Conservation (phyloP, 30 jellyfish, hydroid and myxozoan species). For the Sanderia malayensis region DNA sequence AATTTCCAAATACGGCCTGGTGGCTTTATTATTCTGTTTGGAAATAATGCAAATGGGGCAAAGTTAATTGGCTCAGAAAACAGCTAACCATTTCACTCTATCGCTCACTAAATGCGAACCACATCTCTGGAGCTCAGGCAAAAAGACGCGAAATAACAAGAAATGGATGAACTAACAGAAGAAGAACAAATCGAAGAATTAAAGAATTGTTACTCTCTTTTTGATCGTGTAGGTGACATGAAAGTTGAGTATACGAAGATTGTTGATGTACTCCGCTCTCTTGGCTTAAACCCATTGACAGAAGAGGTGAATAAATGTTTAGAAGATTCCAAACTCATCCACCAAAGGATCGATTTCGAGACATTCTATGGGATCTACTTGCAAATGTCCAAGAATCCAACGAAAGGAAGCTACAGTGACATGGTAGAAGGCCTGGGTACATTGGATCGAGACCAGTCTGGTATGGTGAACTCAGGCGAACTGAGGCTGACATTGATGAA, state of each 20-base stretch:
- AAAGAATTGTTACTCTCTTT: slow-evolving; percentile 80
- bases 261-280: slow-evolving; percentile 80
- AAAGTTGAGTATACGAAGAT: slow-evolving; percentile 62
- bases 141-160: too few relatives aligned
- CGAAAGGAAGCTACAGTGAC: slow-evolving; percentile 78
- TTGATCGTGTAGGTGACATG: slow-evolving; percentile 83
- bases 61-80: too few relatives aligned
- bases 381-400: slow-evolving; percentile 73
- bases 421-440: slow-evolving; percentile 95
- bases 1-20: too few relatives aligned
- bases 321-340: slow-evolving; percentile 70
- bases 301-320: slow-evolving; percentile 69
- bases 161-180: slow-evolving; percentile 26
- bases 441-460: slow-evolving; percentile 84
- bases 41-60: too few relatives aligned
- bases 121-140: too few relatives aligned
- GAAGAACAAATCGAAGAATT: slow-evolving; percentile 86
- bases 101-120: too few relatives aligned
- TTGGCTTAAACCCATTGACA: slow-evolving; percentile 80
- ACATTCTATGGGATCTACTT: slow-evolving; percentile 76
- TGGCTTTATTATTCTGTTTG: too few relatives aligned
- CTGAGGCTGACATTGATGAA: slow-evolving; percentile 68
- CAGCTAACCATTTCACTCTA: too few relatives aligned
- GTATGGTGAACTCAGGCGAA: slow-evolving; percentile 80
- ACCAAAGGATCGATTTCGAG: slow-evolving; percentile 87